These are phyloP conservation scores for Heliconius hermathena DNA, from an alignment of 1,140 invertebrate species.

Conservation along the genomic window DNA sequence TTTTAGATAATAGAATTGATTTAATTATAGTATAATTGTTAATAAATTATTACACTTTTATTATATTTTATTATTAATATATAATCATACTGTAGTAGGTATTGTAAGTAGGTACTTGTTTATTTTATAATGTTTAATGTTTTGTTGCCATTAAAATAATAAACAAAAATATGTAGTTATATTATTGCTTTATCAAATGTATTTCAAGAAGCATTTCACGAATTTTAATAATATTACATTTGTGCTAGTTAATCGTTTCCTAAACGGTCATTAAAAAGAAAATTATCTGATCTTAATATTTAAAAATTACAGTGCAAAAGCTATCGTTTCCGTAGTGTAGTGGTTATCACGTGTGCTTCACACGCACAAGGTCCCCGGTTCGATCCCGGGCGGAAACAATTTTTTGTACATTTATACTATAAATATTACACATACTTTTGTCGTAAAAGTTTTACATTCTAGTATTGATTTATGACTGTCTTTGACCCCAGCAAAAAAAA, in stretches of 20 bases:
- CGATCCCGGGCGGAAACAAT: slow-evolving; percentile 92
- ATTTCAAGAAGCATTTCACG: background rate
- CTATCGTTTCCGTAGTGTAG: slow-evolving; percentile 79
- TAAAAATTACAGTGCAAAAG: accelerated
- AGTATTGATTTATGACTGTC: too few species aligned
- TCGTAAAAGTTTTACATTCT: too few species aligned
- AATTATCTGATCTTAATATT: background rate
- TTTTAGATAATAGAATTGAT: background rate
- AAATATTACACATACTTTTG: background rate
- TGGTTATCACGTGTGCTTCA: slow-evolving; percentile 82
- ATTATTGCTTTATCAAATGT: background rate
- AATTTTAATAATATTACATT: too few species aligned
- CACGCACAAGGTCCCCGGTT: slow-evolving; percentile 90
- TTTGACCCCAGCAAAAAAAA: too few species aligned
- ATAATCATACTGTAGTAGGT: too few species aligned
- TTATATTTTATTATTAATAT: too few species aligned
- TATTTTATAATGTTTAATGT: background rate
- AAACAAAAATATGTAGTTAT: background rate
- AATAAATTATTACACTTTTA: background rate
- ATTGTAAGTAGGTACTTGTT: background rate
- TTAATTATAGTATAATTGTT: background rate
- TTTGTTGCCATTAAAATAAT: background rate
- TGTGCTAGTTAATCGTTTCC: background rate
- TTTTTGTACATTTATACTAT: background rate
- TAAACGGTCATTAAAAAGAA: background rate